Percentiles rank a stretch among this genome's conserved stretches.
These are phyloP conservation scores for Pseudanteris insignis DNA, from an alignment of 2,888 invertebrate genomes.

Conservation along the genomic window DNA sequence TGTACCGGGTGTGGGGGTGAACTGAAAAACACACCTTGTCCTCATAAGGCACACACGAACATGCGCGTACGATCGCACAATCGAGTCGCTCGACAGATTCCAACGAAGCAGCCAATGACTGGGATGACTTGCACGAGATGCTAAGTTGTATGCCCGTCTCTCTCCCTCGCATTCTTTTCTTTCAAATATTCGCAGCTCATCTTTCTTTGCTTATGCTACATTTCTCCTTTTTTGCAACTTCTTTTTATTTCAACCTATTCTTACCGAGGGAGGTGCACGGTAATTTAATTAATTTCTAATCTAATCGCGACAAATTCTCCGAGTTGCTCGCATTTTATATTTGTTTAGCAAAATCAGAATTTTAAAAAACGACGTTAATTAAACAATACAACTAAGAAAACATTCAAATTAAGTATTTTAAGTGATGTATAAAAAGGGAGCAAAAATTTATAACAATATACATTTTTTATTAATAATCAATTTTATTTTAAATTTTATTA, in stretches of 20 bases:
- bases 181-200: conserved; percentile 21
- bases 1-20: conserved; percentile 58
- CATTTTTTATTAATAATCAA: too few relatives aligned
- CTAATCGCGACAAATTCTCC: conserved; percentile 63
- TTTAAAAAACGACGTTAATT: too few relatives aligned
- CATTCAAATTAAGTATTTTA: too few relatives aligned
- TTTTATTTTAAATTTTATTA: too few relatives aligned
- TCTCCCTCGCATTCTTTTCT: conserved; percentile 39
- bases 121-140: conserved; percentile 65
- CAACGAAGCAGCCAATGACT: conserved; percentile 64
- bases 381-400: too few relatives aligned
- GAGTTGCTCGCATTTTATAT: too few relatives aligned
- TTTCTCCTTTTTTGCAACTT: conserved; percentile 14
- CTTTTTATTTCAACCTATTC: conserved; percentile 47
- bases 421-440: too few relatives aligned
- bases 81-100: conserved; percentile 53
- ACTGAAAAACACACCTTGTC: conserved; percentile 65
- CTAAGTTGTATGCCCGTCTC: conserved; percentile 59
- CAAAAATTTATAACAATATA: too few relatives aligned
- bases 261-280: conserved; percentile 60
- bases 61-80: conserved; percentile 39
- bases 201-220: conserved; percentile 25
- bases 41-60: conserved; percentile 49
- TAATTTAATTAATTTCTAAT: conserved; percentile 65
- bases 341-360: too few relatives aligned